These are phyloP conservation scores for Dendrolimus pini DNA, from an alignment of 2,888 invertebrate genomes.

Conservation along the genomic window DNA sequence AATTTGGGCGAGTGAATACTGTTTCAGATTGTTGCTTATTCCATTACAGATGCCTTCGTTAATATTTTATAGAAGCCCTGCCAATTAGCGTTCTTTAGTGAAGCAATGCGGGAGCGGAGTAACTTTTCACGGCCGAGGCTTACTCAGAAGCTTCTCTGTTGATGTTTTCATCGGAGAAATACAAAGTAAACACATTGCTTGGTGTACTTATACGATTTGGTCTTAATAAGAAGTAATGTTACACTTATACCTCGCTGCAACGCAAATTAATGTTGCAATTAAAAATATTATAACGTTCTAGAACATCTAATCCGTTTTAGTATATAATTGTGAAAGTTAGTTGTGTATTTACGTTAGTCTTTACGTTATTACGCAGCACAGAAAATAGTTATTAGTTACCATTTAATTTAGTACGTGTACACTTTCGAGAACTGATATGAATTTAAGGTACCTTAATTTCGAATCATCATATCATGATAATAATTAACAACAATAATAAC, in stretches of 20 bases:
- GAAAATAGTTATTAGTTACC: too few species aligned
- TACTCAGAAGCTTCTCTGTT: not conserved
- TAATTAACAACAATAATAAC: too few species aligned
- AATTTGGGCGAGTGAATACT: conserved; percentile 32
- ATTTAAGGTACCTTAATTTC: too few species aligned
- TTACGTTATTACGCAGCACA: too few species aligned
- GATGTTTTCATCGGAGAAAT: not conserved
- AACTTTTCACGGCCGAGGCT: not conserved
- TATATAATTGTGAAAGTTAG: too few species aligned
- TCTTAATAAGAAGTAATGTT: not conserved
- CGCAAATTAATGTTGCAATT: not conserved
- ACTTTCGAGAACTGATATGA: too few species aligned
- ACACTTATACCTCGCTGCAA: not conserved
- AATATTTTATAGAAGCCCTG: not conserved
- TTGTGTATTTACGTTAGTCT: too few species aligned
- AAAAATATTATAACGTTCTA: too few species aligned
- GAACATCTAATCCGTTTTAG: too few species aligned
- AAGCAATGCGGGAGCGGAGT: not conserved
- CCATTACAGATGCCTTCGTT: not conserved
- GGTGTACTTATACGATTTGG: not conserved
- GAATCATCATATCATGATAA: too few species aligned
- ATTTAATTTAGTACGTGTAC: too few species aligned
- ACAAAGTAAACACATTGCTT: not conserved
- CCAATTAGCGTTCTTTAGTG: not conserved
- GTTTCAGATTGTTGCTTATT: conserved; percentile 7